Base-by-base conservation (phyloP, 2,888 invertebrate genomes). In the Cheilosia urbana region DNA sequence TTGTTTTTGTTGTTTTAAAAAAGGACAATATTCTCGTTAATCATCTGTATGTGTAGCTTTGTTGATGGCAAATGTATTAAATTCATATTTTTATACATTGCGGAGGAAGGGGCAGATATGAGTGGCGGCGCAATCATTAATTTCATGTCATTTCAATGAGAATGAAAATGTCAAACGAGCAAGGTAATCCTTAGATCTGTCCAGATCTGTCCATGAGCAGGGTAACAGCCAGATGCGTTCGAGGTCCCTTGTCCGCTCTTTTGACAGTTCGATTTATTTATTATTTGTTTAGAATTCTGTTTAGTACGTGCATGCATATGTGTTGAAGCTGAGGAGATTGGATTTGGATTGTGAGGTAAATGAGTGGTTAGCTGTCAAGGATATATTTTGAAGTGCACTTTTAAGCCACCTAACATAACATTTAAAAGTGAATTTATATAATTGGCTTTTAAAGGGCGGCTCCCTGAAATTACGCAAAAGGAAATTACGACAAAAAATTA, bases 61-160 rank as follows among this genome's bases (percentile, higher is more conserved):
- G 65, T 81, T 80, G 80, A 80, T 80, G 75, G 68, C 62, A 80
- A 66, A 82, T 82, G 60, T 77, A 82, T 82, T 77, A 82, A 82
- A 82, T 71, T 82, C 76, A 82, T 76, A 76, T 76, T 76, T 82
- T 65, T 82, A 42, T 65, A 53, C 53, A 65, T 69, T 42, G 27
- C 45, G 19, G 42, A 1, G 30, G 24, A 6, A 45, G n/a, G 49
- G n/a, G 15, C 24, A 21, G 58, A 37, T 40, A 37, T 11, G 65
- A 72, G 78, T 63, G 49, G 77, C 55, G 71, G 47, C 40, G 60
- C 66, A 66, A 72, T 80, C 79, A 82, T 82, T 82, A 82, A 76
- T 68, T 82, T 76, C 24, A 76, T 60, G 69, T 81, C 76, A 76
- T 76, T 76, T 71, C 49, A 71, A 71, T 82, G 76, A 71, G 76